Evolutionary conservation across 2,113 vertebrate species (phyloP).

Genomic region (Coreoperca whiteheadi): DNA sequence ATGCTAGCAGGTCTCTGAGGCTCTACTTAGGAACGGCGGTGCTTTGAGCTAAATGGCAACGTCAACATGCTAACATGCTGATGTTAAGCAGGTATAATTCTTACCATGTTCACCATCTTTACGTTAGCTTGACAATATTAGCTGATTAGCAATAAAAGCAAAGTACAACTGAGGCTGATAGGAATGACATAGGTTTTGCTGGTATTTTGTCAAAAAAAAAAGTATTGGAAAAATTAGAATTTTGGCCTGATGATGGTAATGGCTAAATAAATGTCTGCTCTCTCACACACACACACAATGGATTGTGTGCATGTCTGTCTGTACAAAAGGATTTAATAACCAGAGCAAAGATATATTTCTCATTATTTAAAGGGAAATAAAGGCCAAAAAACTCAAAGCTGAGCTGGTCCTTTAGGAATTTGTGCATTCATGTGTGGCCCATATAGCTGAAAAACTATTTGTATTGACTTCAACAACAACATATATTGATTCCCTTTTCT

Average conservation of each 20-base stretch:
- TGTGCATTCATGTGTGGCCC: constrained; percentile 3
- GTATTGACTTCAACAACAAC: background rate
- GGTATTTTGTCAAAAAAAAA: too few relatives aligned
- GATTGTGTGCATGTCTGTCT: background rate
- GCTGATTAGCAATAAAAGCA: too few relatives aligned
- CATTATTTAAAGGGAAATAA: constrained; percentile 1
- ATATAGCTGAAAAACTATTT: constrained; percentile 8
- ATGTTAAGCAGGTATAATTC: too few relatives aligned
- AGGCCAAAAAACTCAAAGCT: background rate
- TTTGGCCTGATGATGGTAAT: too few relatives aligned
- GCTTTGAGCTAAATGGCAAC: background rate
- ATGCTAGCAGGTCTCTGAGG: background rate
- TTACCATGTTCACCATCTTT: too few relatives aligned
- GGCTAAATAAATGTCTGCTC: too few relatives aligned
- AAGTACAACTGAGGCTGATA: too few relatives aligned
- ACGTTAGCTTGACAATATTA: too few relatives aligned
- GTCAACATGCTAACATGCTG: too few relatives aligned
- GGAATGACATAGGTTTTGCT: too few relatives aligned
- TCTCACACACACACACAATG: background rate
- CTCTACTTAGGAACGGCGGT: too few relatives aligned
- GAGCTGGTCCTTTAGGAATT: background rate
- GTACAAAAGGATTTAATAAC: background rate
- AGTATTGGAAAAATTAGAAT: too few relatives aligned
- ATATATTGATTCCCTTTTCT: background rate
- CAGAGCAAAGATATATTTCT: background rate